Percentiles rank a stretch among this genome's conserved stretches.
Conservation (phyloP, 2,113 vertebrate genomes). For the Craseonycteris thonglongyai region DNA sequence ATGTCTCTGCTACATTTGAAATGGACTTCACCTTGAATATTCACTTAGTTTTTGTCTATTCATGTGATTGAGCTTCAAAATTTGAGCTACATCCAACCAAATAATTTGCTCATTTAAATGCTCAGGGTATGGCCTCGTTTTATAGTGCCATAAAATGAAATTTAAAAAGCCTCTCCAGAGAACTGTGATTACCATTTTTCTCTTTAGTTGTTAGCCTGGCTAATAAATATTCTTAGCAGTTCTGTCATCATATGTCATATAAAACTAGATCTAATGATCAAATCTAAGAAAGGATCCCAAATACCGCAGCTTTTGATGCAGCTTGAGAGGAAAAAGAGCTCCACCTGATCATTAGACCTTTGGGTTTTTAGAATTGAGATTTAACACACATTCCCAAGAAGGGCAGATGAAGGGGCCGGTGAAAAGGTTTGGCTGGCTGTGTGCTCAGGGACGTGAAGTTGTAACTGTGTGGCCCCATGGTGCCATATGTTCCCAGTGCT, state of each 20-base stretch:
- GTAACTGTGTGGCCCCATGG: not conserved
- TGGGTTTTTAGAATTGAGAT: not conserved
- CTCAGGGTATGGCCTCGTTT: slow-evolving; percentile 43
- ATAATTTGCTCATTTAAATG: slow-evolving; percentile 62
- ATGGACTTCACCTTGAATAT: slow-evolving; percentile 36
- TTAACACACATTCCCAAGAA: not conserved
- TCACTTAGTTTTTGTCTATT: slow-evolving; percentile 10
- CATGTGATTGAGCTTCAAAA: slow-evolving; percentile 30
- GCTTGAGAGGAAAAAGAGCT: not conserved
- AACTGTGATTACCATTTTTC: slow-evolving; percentile 60
- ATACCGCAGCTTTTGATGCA: not conserved
- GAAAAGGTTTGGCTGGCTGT: not conserved
- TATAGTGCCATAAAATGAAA: slow-evolving; percentile 67
- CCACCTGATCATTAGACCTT: slow-evolving; percentile 9
- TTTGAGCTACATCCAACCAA: slow-evolving; percentile 56
- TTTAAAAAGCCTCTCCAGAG: slow-evolving; percentile 54
- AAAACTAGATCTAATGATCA: slow-evolving; percentile 61
- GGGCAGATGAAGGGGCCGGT: not conserved
- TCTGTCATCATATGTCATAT: slow-evolving; percentile 54
- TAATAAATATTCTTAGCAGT: slow-evolving; percentile 61
- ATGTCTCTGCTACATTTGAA: slow-evolving; percentile 25
- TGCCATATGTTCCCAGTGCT: not conserved
- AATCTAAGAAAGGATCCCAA: slow-evolving; percentile 31
- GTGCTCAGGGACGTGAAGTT: not conserved
- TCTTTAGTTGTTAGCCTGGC: slow-evolving; percentile 62